phyloP scores from a whole-genome alignment of 1,140 invertebrate genomes.

The Drosophila pectinifera region DNA sequence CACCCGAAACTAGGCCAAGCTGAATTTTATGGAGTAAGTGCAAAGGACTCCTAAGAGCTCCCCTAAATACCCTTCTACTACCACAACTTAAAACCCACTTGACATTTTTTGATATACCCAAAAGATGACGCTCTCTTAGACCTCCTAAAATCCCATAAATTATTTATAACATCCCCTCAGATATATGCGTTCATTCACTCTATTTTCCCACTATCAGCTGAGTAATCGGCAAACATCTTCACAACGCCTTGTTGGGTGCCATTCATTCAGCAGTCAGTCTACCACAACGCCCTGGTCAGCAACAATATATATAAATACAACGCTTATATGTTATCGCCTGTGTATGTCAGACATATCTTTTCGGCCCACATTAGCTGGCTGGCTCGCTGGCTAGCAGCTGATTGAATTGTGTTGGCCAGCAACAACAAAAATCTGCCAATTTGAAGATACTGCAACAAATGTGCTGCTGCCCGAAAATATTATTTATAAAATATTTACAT shows the following conservation, averaged over 20 bases:
- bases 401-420: conserved; percentile 82
- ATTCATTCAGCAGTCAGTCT: conserved; percentile 69
- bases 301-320: conserved; percentile 37
- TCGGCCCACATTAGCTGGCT: conserved; percentile 46
- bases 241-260: conserved; percentile 47
- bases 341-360: conserved; percentile 21
- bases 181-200: conserved; percentile 27
- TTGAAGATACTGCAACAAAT: conserved; percentile 83
- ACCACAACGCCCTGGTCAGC: conserved; percentile 31
- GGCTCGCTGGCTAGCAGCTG: conserved; percentile 66
- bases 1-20: not conserved
- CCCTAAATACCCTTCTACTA: not conserved
- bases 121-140: conserved; percentile 3
- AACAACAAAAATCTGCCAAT: conserved; percentile 78
- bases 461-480: conserved; percentile 74
- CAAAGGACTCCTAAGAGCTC: not conserved
- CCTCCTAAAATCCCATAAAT: not conserved
- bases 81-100: not conserved
- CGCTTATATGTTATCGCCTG: conserved; percentile 25
- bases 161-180: conserved; percentile 4
- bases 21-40: not conserved
- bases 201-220: conserved; percentile 23
- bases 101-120: not conserved
- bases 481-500: conserved; percentile 65
- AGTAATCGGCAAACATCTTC: conserved; percentile 27